Evolutionary conservation across 2,888 invertebrate genomes (phyloP).

Genomic region (Brachyptera risi): DNA sequence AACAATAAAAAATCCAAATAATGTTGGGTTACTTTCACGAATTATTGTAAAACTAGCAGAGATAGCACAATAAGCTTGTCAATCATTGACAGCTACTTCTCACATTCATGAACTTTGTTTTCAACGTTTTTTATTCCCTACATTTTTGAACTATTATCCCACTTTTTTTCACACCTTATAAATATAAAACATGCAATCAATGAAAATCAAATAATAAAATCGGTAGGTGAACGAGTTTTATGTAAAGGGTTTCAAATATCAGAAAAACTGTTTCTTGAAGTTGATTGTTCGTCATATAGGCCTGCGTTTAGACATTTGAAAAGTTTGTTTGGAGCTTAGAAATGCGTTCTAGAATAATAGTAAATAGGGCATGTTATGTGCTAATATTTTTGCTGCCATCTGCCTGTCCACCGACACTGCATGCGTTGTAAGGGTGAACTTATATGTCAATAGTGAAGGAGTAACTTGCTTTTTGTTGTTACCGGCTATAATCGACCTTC

Average conservation of each 20-base stretch:
- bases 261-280: slow-evolving; percentile 10
- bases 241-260: slow-evolving; percentile 20
- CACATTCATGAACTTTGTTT: background rate
- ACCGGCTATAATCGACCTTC: too few species aligned
- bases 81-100: background rate
- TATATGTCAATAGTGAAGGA: too few species aligned
- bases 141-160: slow-evolving; percentile 1
- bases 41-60: background rate
- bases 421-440: too few species aligned
- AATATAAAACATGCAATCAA: slow-evolving; percentile 9
- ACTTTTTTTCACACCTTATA: background rate
- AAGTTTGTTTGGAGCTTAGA: slow-evolving; percentile 6
- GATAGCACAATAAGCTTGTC: background rate
- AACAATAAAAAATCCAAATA: too few species aligned
- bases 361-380: slow-evolving; percentile 17
- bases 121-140: slow-evolving; percentile 4
- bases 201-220: background rate
- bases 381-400: background rate
- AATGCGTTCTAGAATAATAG: slow-evolving; percentile 7
- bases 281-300: slow-evolving; percentile 9
- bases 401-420: too few species aligned
- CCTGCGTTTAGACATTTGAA: background rate
- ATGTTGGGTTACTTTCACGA: background rate
- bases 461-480: too few species aligned
- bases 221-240: background rate